These are phyloP conservation scores for Drosophila melanogaster DNA, from an alignment of 1,140 invertebrate genomes.

Conservation along the genomic window Release_6_plus_ISO1_MT NT_037436.4:18622501-18623000, in stretches of 20 bases:
- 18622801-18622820: conserved; percentile 64
- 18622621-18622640: background rate
- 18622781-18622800: conserved; percentile 65
- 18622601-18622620: no score
- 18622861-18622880: conserved; percentile 32
- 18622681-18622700: conserved; percentile 33
- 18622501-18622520: conserved; percentile 16
- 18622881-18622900: conserved; percentile 20
- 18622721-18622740: conserved; percentile 20
- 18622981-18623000: conserved; percentile 76
- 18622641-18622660: conserved; percentile 15
- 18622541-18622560: background rate
- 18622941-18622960: conserved; percentile 56
- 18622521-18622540: background rate
- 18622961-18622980: conserved; percentile 60
- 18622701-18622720: conserved; percentile 51
- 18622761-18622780: conserved; percentile 13
- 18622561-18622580: background rate
- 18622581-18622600: no score
- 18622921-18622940: conserved; percentile 69
- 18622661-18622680: background rate
- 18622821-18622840: conserved; percentile 50
- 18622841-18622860: conserved; percentile 56
- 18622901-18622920: conserved; percentile 49
- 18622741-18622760: conserved; percentile 25